A percentile compares a stretch with the other conserved stretches of the same genome.
Conservation (phyloP, 2,888 invertebrate species). For the Xestia rhomboidea region DNA sequence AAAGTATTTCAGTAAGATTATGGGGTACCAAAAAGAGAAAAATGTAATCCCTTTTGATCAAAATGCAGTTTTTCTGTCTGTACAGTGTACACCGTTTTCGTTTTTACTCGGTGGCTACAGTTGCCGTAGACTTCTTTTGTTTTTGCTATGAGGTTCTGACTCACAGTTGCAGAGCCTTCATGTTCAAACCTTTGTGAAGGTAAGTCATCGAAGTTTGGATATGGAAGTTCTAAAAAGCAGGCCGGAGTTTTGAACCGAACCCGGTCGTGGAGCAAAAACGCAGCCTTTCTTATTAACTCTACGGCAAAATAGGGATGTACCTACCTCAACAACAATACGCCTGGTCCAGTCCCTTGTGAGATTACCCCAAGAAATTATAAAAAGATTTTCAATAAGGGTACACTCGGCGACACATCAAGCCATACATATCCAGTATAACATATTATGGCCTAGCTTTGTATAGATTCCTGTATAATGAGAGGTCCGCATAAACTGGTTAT, state of each 20-base stretch:
- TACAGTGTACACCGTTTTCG: neutral
- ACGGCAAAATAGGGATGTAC: neutral
- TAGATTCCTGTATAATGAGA: no score
- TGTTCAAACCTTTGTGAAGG: neutral
- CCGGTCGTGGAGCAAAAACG: neutral
- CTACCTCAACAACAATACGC: conserved; percentile 3
- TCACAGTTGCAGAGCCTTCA: neutral
- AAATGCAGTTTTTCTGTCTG: neutral
- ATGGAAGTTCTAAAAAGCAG: neutral
- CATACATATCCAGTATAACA: no score
- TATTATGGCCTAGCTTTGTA: no score
- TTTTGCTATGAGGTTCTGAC: neutral
- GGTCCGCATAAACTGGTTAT: no score
- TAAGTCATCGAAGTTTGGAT: neutral
- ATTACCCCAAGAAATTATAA: neutral
- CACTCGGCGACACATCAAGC: no score
- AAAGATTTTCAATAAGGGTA: conserved; percentile 4
- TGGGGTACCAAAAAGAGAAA: neutral
- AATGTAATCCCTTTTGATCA: neutral
- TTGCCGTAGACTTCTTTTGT: neutral
- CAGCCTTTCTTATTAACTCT: neutral
- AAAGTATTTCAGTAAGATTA: neutral
- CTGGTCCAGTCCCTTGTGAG: neutral
- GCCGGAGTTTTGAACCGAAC: neutral
- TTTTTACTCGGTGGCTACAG: neutral